phyloP scores from a whole-genome alignment of 2,888 invertebrate species.

The Callosobruchus maculatus region DNA sequence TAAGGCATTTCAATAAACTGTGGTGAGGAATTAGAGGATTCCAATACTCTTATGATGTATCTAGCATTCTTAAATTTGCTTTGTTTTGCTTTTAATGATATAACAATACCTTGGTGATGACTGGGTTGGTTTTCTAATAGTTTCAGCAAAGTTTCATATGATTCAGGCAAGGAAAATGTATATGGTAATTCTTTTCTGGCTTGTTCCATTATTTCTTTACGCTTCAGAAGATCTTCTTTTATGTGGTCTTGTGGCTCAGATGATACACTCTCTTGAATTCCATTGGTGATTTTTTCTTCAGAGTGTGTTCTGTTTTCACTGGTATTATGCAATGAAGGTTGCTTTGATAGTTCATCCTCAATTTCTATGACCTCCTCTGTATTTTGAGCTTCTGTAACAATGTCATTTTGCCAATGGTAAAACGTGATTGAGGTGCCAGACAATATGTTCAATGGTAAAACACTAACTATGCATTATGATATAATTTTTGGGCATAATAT shows the following conservation, averaged over 20 bases:
- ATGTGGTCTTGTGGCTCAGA: conserved; percentile 10
- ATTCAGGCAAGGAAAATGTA: conserved; percentile 58
- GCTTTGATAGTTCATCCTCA: conserved; percentile 18
- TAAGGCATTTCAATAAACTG: too few species aligned
- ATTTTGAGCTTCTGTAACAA: conserved; percentile 21
- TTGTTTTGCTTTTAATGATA: too few species aligned
- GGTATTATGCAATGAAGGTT: neutral
- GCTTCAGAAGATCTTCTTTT: conserved; percentile 35
- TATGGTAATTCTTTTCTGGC: conserved; percentile 59
- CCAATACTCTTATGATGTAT: too few species aligned
- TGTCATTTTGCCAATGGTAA: too few species aligned
- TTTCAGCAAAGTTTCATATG: conserved; percentile 61
- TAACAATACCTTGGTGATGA: conserved; percentile 56
- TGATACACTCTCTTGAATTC: neutral
- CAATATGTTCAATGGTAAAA: too few species aligned
- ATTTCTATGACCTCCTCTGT: conserved; percentile 40
- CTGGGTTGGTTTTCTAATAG: conserved; percentile 60
- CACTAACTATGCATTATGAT: too few species aligned
- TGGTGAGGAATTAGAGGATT: too few species aligned
- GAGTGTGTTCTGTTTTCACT: neutral
- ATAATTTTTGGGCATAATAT: too few species aligned
- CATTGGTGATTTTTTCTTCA: neutral
- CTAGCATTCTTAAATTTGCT: too few species aligned
- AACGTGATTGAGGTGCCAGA: too few species aligned
- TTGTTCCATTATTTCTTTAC: conserved; percentile 52